A percentile compares a stretch with the other conserved stretches of the same genome.
Evolutionary conservation across 1,140 invertebrate species (phyloP).

Genomic region (Hermetia illucens): DNA sequence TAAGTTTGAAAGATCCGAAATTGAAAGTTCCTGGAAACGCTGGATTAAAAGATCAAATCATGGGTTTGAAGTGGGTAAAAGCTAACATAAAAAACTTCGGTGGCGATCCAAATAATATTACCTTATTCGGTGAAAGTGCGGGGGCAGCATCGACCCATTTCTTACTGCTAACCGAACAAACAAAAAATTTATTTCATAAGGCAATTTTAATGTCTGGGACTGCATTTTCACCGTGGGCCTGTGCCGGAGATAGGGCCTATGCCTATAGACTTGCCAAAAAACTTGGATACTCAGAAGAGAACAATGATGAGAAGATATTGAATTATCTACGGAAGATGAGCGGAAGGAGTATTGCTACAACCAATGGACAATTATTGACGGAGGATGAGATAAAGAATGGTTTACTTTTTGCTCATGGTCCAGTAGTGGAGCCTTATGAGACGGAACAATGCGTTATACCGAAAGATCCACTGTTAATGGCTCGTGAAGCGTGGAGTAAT

Average conservation of each 20-base stretch:
- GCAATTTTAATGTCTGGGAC: conserved; percentile 15
- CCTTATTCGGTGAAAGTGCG: conserved; percentile 57
- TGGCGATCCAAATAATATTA: conserved; percentile 51
- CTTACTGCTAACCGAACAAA: conserved; percentile 31
- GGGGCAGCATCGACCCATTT: conserved; percentile 41
- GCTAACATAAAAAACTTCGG: conserved; percentile 36
- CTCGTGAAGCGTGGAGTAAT: conserved; percentile 29
- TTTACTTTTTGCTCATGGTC: conserved; percentile 25
- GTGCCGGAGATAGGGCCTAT: neutral
- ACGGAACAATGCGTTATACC: conserved; percentile 22
- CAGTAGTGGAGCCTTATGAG: conserved; percentile 29
- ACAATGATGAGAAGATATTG: neutral
- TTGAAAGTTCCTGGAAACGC: conserved; percentile 40
- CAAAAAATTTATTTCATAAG: conserved; percentile 22
- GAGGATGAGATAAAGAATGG: conserved; percentile 23
- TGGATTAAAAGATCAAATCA: conserved; percentile 44
- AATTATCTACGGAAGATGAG: conserved; percentile 17
- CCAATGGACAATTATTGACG: conserved; percentile 19
- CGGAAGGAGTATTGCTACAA: no score
- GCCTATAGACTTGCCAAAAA: neutral
- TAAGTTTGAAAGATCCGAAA: conserved; percentile 22
- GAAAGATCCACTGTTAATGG: conserved; percentile 23
- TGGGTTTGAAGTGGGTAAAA: conserved; percentile 31
- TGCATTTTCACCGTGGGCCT: conserved; percentile 2
- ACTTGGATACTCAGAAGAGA: neutral